These are phyloP conservation scores for Oncorhynchus clarkii DNA, from an alignment of 2,113 vertebrate genomes.

Conservation along the genomic window DNA sequence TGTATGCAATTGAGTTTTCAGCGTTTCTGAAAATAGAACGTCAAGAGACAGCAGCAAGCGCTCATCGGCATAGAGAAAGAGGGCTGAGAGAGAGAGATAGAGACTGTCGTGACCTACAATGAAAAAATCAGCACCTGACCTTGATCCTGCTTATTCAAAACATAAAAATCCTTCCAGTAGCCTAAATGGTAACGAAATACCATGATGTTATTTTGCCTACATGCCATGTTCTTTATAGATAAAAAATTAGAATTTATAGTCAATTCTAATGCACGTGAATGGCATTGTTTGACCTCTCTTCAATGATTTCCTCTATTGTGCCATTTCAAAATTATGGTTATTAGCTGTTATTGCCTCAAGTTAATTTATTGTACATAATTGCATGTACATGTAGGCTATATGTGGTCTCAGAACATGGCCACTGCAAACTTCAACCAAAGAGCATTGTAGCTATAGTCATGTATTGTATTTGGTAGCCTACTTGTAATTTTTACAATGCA, in stretches of 20 bases:
- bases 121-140: constrained; percentile 54
- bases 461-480: too few relatives aligned
- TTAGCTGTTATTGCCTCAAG: too few relatives aligned
- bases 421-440: too few relatives aligned
- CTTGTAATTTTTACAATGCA: too few relatives aligned
- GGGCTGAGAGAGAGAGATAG: constrained; percentile 51
- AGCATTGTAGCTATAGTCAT: too few relatives aligned
- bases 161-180: constrained; percentile 8
- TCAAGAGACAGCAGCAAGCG: constrained; percentile 41
- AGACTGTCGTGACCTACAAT: constrained; percentile 19
- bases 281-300: background rate
- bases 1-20: constrained; percentile 51
- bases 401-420: too few relatives aligned
- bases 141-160: constrained; percentile 65
- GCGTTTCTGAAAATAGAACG: constrained; percentile 49
- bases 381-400: too few relatives aligned
- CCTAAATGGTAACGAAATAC: background rate
- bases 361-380: too few relatives aligned
- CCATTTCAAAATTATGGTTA: background rate
- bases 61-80: constrained; percentile 46
- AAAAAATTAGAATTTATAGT: too few relatives aligned
- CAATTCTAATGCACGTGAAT: background rate
- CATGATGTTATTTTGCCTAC: background rate
- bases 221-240: background rate
- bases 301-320: background rate